Base-by-base conservation (phyloP, 2,113 vertebrate genomes). In the Hydrolagus affinis region DNA sequence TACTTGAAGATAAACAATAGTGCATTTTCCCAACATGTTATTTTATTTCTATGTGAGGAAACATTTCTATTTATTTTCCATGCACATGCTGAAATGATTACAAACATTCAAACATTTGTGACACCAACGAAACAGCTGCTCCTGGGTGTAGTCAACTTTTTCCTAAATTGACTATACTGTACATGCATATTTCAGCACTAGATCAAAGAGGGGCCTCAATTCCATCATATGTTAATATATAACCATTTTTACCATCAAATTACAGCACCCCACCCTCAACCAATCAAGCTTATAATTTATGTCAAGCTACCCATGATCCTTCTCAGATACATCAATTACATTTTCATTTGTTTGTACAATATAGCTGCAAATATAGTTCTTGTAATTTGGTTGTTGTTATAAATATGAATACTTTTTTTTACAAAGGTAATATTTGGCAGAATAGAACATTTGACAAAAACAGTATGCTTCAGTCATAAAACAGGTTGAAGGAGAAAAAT, bases 51-150 rank as follows among this genome's bases (percentile, higher is more conserved):
- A 74, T 8, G 44, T 80, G 59, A 60, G 1, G 60, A 44, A 64
- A 80, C 10, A 62, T 15, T 80, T n/a, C 59, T 80, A 28, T 64
- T 62, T 80, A 9, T 64, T 2, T n/a, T 9, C 59, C 66, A 30
- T 25, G 14, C 30, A 70, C 23, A 25, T 30, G 32, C 72, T 32
- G 17, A 9, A 30, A 70, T 17, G 19, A 56, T 44, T 73, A 73
- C 57, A 74, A n/a, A 85, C 64, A 69, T 72, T 15, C 73, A 70
- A 30, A 86, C 8, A 44, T 19, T 21, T 71, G 59, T 15, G 30
- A 80, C 14, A 80, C 23, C 70, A 87, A 88, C 70, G 56, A 73
- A 85, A n/a, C 2, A 83, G 70, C 85, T 85, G 14, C 70, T 86
- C 25, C 23, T 25, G 59, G 23, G 12, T 80, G 59, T 80, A n/a